A percentile compares a stretch with the other conserved stretches of the same genome.
phyloP scores from a whole-genome alignment of 2,797 vertebrate genomes.

The Chanos chanos region DNA sequence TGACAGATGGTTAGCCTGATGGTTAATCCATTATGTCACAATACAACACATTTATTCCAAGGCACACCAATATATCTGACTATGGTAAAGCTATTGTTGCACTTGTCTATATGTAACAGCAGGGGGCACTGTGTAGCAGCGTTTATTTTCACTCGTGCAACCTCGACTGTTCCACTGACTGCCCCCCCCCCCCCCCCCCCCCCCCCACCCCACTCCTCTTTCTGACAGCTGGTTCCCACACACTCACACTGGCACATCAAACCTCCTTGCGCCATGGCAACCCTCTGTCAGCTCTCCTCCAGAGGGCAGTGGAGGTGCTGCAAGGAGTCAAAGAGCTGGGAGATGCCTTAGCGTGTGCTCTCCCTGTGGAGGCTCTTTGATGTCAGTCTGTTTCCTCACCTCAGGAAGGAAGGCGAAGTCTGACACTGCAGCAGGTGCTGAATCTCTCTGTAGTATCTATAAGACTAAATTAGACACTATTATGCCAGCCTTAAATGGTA shows the following conservation, averaged over 20 bases:
- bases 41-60: too few species aligned
- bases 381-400: background rate
- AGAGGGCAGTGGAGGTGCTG: background rate
- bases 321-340: background rate
- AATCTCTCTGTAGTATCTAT: too few species aligned
- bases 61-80: too few species aligned
- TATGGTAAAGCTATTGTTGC: too few species aligned
- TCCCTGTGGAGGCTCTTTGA: constrained; percentile 1
- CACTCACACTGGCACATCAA: background rate
- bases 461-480: too few species aligned
- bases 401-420: background rate
- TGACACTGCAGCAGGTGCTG: background rate
- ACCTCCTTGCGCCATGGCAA: background rate
- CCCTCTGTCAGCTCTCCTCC: background rate
- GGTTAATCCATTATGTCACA: too few species aligned
- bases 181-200: background rate
- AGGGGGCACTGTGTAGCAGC: too few species aligned
- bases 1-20: too few species aligned
- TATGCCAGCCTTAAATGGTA: too few species aligned
- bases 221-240: background rate
- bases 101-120: too few species aligned
- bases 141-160: too few species aligned
- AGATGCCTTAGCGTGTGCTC: background rate
- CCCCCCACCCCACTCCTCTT: background rate
- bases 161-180: background rate